These are phyloP conservation scores for Rhinella marina DNA, from an alignment of 2,797 vertebrate genomes.

Conservation along the genomic window DNA sequence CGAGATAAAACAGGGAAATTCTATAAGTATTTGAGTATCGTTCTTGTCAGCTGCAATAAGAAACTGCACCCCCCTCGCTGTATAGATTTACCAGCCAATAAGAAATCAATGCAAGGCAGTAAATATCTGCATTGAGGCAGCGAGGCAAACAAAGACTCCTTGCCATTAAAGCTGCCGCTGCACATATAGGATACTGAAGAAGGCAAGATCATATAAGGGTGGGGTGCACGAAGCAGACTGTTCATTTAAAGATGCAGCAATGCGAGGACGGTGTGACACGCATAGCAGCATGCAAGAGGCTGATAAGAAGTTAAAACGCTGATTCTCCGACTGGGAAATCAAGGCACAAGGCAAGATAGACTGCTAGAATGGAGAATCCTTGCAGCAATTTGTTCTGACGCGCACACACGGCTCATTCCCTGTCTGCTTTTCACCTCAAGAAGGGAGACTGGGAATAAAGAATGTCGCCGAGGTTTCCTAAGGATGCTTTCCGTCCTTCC, in stretches of 20 bases:
- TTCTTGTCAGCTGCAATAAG: constrained; percentile 61
- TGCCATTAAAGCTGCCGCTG: constrained; percentile 64
- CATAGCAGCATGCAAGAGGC: constrained; percentile 47
- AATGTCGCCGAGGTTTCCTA: constrained; percentile 66
- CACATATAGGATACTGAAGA: constrained; percentile 63
- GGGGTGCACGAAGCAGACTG: constrained; percentile 50
- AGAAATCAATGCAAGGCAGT: constrained; percentile 72
- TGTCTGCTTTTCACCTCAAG: constrained; percentile 40
- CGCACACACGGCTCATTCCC: constrained; percentile 30
- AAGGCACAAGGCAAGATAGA: constrained; percentile 35
- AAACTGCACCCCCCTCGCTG: constrained; percentile 63
- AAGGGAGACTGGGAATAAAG: constrained; percentile 64
- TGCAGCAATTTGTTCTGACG: constrained; percentile 32
- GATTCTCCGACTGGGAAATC: constrained; percentile 39
- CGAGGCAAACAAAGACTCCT: constrained; percentile 74
- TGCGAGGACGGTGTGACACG: constrained; percentile 17
- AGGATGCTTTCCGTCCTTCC: constrained; percentile 64
- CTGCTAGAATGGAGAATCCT: constrained; percentile 50
- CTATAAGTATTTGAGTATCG: constrained; percentile 13
- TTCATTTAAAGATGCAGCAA: constrained; percentile 55
- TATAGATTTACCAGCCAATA: constrained; percentile 69
- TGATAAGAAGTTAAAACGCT: constrained; percentile 59
- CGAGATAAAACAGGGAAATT: constrained; percentile 59
- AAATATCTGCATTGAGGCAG: constrained; percentile 70
- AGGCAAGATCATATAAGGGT: constrained; percentile 55